Evolutionary conservation across 2,888 invertebrate species (phyloP).

Genomic region (Schrankia costaestrigalis): DNA sequence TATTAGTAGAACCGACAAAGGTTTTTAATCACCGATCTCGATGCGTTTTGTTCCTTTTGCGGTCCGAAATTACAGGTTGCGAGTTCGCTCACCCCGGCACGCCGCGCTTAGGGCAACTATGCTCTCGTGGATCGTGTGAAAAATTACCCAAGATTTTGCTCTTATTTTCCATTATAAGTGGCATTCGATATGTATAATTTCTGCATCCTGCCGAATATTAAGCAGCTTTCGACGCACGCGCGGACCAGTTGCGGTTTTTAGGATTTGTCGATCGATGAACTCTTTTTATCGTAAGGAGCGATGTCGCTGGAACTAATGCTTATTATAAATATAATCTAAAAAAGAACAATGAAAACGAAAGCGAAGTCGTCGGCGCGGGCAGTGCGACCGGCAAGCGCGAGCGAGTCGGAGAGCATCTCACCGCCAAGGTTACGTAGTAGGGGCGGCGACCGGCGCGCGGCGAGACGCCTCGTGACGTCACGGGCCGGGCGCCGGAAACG

Average conservation of each 20-base stretch:
- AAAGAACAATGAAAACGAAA: constrained; percentile 67
- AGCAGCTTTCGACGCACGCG: constrained; percentile 36
- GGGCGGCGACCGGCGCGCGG: constrained; percentile 46
- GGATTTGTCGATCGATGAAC: constrained; percentile 32
- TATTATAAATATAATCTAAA: constrained; percentile 46
- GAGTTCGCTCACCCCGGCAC: constrained; percentile 75
- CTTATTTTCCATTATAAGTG: constrained; percentile 72
- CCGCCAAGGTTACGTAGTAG: constrained; percentile 27
- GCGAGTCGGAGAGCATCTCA: constrained; percentile 31
- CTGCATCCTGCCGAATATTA: constrained; percentile 61
- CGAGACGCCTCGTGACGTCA: constrained; percentile 73
- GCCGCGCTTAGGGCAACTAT: constrained; percentile 77
- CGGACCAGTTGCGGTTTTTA: constrained; percentile 19
- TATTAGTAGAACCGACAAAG: constrained; percentile 82
- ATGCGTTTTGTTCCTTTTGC: constrained; percentile 77
- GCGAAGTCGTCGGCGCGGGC: constrained; percentile 31
- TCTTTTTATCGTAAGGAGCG: constrained; percentile 21
- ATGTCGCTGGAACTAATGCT: constrained; percentile 26
- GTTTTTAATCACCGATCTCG: constrained; percentile 79
- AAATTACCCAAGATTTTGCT: constrained; percentile 73
- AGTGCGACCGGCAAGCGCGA: constrained; percentile 26
- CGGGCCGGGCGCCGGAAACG: constrained; percentile 79
- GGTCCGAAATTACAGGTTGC: constrained; percentile 79
- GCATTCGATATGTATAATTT: constrained; percentile 73
- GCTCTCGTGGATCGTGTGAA: constrained; percentile 77